Conservation (phyloP, 2,888 invertebrate species). For the Drosophila mimica region DNA sequence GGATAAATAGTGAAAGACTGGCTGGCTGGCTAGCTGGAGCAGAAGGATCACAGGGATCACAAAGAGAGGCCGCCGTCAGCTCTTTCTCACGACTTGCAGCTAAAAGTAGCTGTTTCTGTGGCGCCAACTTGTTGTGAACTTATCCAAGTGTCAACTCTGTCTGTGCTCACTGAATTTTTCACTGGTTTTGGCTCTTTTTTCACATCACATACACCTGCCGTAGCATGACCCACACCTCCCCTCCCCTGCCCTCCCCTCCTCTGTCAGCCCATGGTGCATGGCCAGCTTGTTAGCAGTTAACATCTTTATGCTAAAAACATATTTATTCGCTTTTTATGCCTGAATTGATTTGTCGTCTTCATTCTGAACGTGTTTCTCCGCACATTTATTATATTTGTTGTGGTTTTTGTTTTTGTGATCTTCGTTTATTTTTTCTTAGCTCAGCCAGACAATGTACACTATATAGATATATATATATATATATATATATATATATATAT, state of each 20-base stretch:
- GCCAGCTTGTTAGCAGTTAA: slow-evolving; percentile 76
- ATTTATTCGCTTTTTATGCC: slow-evolving; percentile 81
- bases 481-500: slow-evolving; percentile 4
- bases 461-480: slow-evolving; percentile 9
- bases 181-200: slow-evolving; percentile 35
- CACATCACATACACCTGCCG: slow-evolving; percentile 45
- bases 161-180: slow-evolving; percentile 17
- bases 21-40: slow-evolving; percentile 12
- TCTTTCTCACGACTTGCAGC: slow-evolving; percentile 59
- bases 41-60: slow-evolving; percentile 47
- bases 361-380: slow-evolving; percentile 64
- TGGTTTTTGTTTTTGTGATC: slow-evolving; percentile 24
- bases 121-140: slow-evolving; percentile 49
- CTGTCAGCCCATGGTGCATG: not conserved
- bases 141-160: slow-evolving; percentile 60
- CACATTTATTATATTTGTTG: slow-evolving; percentile 67
- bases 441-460: slow-evolving; percentile 14
- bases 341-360: slow-evolving; percentile 82
- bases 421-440: slow-evolving; percentile 25
- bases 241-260: not conserved
- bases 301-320: slow-evolving; percentile 80
- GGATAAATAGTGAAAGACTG: slow-evolving; percentile 39
- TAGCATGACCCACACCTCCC: not conserved
- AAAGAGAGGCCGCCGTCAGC: slow-evolving; percentile 24
- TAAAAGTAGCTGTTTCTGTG: slow-evolving; percentile 11